A percentile compares a stretch with the other conserved stretches of the same genome.
These are phyloP conservation scores for Drosophila hawaiiensis DNA, from an alignment of 2,888 invertebrate genomes.

Conservation along the genomic window DNA sequence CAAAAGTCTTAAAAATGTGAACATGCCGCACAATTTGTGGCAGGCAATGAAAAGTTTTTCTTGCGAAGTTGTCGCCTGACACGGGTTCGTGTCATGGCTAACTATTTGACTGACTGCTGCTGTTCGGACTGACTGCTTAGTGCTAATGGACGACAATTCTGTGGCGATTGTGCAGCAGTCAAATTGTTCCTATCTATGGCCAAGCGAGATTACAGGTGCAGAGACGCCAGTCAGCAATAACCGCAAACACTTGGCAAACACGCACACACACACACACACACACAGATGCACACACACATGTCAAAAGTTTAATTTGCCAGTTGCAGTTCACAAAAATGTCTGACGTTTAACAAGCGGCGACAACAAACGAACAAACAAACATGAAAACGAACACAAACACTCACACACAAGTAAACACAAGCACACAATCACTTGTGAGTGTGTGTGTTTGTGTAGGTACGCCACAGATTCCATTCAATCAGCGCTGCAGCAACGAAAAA, in stretches of 20 bases:
- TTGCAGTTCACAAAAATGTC: constrained; percentile 48
- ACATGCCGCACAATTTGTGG: neutral
- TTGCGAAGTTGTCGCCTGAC: constrained; percentile 22
- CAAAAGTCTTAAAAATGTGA: neutral
- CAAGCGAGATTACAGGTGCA: constrained; percentile 38
- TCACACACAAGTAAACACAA: neutral
- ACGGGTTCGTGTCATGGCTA: constrained; percentile 51
- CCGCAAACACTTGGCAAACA: constrained; percentile 47
- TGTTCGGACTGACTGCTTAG: constrained; percentile 36
- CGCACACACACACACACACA: constrained; percentile 1
- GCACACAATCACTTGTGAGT: constrained; percentile 14
- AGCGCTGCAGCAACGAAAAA: constrained; percentile 38
- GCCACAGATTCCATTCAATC: constrained; percentile 61
- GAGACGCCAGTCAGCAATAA: constrained; percentile 24
- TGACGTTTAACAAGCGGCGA: constrained; percentile 55
- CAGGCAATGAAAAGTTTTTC: constrained; percentile 7
- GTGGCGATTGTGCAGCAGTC: constrained; percentile 43
- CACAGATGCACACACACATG: neutral
- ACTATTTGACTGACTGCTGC: constrained; percentile 29
- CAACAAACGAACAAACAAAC: constrained; percentile 57
- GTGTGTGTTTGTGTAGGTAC: neutral
- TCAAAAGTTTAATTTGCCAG: constrained; percentile 45
- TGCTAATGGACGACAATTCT: constrained; percentile 51
- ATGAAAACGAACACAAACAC: constrained; percentile 16
- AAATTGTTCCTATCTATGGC: constrained; percentile 45